Evolutionary conservation across 2,888 invertebrate species (phyloP), one percentile per base, ranked within the genome.

Genomic region (Pachliopta kotzebuea): DNA sequence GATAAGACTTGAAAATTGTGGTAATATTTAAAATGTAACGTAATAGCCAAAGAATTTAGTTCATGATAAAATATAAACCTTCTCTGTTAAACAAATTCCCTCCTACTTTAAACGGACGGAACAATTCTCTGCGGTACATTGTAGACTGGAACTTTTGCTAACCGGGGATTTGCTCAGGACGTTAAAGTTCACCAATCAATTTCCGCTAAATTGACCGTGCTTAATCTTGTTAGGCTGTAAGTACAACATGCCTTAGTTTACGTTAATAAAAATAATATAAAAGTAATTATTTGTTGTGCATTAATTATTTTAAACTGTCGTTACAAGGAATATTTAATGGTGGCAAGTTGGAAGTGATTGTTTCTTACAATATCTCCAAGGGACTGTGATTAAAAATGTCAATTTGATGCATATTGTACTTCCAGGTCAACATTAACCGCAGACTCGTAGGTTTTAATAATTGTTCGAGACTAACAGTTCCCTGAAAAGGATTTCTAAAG

Each of bases 171-270:
- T 50, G n/a, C 50, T 50, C 20, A 50, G 11, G 50, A 52, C 60
- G 60, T 53, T 60, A 60, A 60, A 60, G 60, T 60, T 60, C 60
- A 52, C 50, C 52, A 52, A 60, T 53, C 60, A 60, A 60, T 60
- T 60, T 60, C 31, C 31, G 29, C 52, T 60, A 21, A 60, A 60
- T 26, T 60, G 23, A 31, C 26, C 60, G 50, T 31, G 18, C 60
- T 60, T 60, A 60, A 60, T 52, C 52, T 50, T 37, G 37, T 53
- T 52, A 53, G 45, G 50, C 58, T 45, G 14, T 59, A 59, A 45
- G 45, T 8, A 18, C 45, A 45, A n/a, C 45, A n/a, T 6, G 45
- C n/a, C 1, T n/a, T n/a, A 45, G 7, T 45, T 45, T 18, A 4
- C 45, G 45, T n/a, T 37, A n/a, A 45, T n/a, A 45, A 45, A 45